Evolutionary conservation across 2,797 vertebrate genomes (phyloP), one percentile per base, ranked within the genome.

Genomic region (Falco columbarius): DNA sequence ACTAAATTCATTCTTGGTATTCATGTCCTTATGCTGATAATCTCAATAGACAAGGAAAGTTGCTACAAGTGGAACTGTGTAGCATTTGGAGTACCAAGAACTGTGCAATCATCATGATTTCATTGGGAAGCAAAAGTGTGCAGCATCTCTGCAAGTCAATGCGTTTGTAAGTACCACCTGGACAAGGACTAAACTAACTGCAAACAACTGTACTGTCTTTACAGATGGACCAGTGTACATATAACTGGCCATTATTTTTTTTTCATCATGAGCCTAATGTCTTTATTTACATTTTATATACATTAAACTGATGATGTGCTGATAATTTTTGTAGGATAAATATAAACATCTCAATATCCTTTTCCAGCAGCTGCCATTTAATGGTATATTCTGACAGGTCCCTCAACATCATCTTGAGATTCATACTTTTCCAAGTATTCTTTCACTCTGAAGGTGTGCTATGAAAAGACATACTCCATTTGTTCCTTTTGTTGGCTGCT

Each of bases 401-500:
- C 24, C 15, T 88, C n/a, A 66, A 21, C 29, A 34, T 56, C 1
- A 9, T 86, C 76, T 74, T 62, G 49, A 63, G 81, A 85, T 8
- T 80, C 36, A 47, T 44, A 4, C 15, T 73, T 44, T n/a, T 84
- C 51, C 54, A 68, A 56, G 15, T 76, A 26, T 32, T 82, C 36
- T 68, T 83, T 44, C 26, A 17, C 55, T 93, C 68, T 84, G 47
- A 66, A 90, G 20, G 19, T 1, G 2, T 86, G 12, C 24, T 75
- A 7, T 4, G 6, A 63, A 80, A 56, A 54, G 10, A 27, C 29
- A 20, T 79, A 40, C 24, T 81, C 44, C 26, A 7, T 72, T 76
- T 85, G 71, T 92, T 84, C 95, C 34, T 73, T 54, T 83, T 83
- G 49, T 62, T 93, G 67, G 62, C 21, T 93, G 75, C 34, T 87